These are phyloP conservation scores for Crotalus helleri DNA, from an alignment of 2,113 vertebrate species.

Conservation along the genomic window DNA sequence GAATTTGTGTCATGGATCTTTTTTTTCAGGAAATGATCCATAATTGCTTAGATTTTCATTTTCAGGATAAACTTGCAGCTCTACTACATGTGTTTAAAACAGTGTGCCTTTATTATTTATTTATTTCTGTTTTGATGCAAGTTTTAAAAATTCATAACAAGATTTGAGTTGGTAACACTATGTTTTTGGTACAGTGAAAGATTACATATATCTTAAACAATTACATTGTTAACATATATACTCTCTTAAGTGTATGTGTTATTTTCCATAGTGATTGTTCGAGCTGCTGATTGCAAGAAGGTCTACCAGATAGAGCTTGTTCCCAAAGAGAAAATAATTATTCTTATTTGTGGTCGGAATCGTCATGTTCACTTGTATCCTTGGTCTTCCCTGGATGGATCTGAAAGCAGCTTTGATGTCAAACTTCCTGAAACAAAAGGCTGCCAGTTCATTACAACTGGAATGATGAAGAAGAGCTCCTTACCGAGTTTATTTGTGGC, in stretches of 20 bases:
- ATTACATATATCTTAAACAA: constrained; percentile 20
- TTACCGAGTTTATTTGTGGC: constrained; percentile 85
- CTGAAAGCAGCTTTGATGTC: constrained; percentile 79
- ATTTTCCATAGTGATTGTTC: constrained; percentile 82
- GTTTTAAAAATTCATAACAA: background rate
- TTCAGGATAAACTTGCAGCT: background rate
- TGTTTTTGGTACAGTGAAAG: background rate
- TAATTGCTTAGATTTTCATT: background rate
- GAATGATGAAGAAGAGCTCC: constrained; percentile 73
- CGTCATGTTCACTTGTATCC: constrained; percentile 88
- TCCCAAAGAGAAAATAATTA: constrained; percentile 84
- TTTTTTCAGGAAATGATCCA: background rate
- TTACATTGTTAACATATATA: background rate
- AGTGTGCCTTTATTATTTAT: background rate
- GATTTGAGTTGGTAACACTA: background rate
- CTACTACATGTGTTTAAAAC: background rate
- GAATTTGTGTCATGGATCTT: background rate
- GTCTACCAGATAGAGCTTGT: constrained; percentile 91
- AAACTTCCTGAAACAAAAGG: constrained; percentile 93
- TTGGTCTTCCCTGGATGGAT: constrained; percentile 88
- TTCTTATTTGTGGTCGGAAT: constrained; percentile 88
- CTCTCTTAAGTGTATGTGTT: background rate
- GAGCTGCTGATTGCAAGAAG: constrained; percentile 93
- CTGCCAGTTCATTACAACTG: constrained; percentile 86
- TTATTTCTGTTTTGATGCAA: background rate